These are phyloP conservation scores for Drosophila quadrilineata DNA, from an alignment of 1,140 invertebrate species.

Conservation along the genomic window DNA sequence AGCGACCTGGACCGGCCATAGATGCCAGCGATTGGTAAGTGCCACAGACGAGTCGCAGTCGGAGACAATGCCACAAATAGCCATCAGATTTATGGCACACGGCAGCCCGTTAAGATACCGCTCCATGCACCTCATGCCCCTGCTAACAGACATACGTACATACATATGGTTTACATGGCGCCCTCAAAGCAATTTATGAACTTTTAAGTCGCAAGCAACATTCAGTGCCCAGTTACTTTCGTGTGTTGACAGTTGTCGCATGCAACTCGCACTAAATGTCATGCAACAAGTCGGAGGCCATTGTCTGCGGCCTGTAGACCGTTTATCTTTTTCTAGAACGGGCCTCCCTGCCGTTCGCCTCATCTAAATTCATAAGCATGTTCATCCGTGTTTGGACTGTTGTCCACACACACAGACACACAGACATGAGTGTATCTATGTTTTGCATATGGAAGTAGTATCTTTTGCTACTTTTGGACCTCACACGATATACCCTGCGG, in stretches of 20 bases:
- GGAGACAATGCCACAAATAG: constrained; percentile 31
- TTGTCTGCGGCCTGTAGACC: constrained; percentile 39
- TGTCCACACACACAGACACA: constrained; percentile 13
- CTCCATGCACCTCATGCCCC: constrained; percentile 7
- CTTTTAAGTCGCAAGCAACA: constrained; percentile 55
- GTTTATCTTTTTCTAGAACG: constrained; percentile 24
- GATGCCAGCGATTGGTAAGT: constrained; percentile 64
- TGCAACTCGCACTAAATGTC: constrained; percentile 57
- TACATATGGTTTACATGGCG: constrained; percentile 69
- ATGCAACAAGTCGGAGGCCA: constrained; percentile 49
- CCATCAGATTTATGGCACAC: constrained; percentile 70
- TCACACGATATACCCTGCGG: constrained; percentile 43
- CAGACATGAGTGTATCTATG: constrained; percentile 4
- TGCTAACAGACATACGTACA: not conserved
- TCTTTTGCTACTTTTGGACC: constrained; percentile 26
- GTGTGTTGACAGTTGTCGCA: constrained; percentile 71
- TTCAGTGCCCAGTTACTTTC: constrained; percentile 70
- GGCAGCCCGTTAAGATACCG: constrained; percentile 59
- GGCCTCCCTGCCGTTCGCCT: constrained; percentile 28
- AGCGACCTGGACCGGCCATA: constrained; percentile 27
- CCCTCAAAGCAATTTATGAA: constrained; percentile 68
- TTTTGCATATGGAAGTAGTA: constrained; percentile 23
- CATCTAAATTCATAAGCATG: constrained; percentile 34
- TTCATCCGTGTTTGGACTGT: constrained; percentile 48
- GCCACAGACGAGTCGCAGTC: constrained; percentile 17